These are phyloP conservation scores for Pseudois nayaur DNA, from an alignment of 2,113 vertebrate species.

Conservation along the genomic window DNA sequence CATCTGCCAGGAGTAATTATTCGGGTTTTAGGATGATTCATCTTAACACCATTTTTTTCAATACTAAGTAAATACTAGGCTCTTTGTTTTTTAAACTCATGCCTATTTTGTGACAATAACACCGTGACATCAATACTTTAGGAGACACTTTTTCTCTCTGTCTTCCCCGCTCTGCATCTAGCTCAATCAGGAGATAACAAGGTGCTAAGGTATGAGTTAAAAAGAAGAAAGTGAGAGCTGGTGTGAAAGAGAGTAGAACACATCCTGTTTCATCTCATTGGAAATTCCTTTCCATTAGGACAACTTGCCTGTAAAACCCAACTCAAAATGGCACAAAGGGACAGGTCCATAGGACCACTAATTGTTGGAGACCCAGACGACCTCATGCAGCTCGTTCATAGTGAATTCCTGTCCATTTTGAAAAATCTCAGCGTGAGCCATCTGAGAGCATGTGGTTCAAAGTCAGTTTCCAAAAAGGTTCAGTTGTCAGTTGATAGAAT, in stretches of 20 bases:
- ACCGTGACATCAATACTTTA: neutral
- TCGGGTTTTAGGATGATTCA: neutral
- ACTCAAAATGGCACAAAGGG: neutral
- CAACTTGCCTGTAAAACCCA: neutral
- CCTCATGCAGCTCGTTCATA: neutral
- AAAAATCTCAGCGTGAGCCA: neutral
- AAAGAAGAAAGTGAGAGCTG: neutral
- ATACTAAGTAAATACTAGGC: neutral
- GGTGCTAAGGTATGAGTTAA: neutral
- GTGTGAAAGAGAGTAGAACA: neutral
- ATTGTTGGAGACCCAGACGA: neutral
- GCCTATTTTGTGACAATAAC: neutral
- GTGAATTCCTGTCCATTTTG: neutral
- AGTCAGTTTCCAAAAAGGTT: neutral
- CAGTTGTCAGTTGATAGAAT: neutral
- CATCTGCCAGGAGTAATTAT: neutral
- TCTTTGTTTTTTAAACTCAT: neutral
- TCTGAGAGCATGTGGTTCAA: neutral
- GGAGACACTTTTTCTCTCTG: neutral
- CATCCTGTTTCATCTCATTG: neutral
- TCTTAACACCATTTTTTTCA: neutral
- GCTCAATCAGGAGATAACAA: neutral
- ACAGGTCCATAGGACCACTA: neutral
- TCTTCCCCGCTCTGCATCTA: neutral
- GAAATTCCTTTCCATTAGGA: conserved; percentile 6